Conservation (phyloP, 2,113 vertebrate genomes). For the Aleadryas rufinucha region DNA sequence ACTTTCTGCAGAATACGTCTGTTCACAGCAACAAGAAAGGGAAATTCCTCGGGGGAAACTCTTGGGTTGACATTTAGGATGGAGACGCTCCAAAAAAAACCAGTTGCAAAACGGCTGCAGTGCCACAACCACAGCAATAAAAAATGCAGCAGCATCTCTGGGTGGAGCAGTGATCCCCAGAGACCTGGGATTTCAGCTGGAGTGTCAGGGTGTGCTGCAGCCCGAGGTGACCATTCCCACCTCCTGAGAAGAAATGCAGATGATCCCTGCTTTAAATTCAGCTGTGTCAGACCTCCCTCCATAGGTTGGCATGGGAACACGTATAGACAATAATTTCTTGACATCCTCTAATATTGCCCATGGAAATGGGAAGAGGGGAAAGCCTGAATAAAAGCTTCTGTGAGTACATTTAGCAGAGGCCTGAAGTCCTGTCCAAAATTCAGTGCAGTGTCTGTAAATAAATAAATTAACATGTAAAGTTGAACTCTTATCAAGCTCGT, state of each 20-base stretch:
- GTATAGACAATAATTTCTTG: neutral
- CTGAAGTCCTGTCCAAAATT: neutral
- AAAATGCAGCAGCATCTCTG: neutral
- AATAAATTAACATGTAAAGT: neutral
- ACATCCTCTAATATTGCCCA: neutral
- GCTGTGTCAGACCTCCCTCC: neutral
- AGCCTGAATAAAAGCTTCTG: neutral
- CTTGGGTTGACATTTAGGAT: neutral
- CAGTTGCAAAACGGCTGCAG: neutral
- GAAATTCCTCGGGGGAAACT: neutral
- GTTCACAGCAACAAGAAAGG: neutral
- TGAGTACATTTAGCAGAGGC: neutral
- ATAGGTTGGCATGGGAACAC: neutral
- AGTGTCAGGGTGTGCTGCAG: neutral
- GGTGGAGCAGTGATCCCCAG: neutral
- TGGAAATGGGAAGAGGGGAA: neutral
- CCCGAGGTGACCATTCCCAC: neutral
- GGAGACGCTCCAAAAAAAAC: neutral
- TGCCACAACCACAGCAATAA: neutral
- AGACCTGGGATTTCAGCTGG: neutral
- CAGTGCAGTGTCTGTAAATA: neutral
- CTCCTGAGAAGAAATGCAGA: neutral
- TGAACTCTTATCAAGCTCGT: neutral
- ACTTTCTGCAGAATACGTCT: neutral
- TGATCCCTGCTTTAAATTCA: neutral